Conservation (phyloP, 2,113 vertebrate species). For the Rhynchomys soricoides region DNA sequence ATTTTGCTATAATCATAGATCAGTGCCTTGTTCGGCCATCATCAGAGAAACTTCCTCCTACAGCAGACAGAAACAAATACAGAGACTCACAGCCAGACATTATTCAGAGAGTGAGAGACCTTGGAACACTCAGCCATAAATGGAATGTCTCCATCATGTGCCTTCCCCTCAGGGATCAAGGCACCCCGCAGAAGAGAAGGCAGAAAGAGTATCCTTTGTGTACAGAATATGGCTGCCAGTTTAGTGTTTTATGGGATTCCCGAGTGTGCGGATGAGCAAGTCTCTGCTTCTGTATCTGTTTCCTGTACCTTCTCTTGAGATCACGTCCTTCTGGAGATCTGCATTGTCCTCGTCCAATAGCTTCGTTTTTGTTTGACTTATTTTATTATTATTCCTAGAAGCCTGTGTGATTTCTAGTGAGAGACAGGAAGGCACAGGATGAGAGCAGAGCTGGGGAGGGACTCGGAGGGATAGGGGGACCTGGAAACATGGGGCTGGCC, state of each 20-base stretch:
- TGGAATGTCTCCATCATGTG: background rate
- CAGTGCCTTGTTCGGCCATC: background rate
- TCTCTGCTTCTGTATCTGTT: background rate
- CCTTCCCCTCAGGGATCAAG: background rate
- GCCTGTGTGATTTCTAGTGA: background rate
- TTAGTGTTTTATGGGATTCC: background rate
- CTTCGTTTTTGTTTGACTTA: background rate
- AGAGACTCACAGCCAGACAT: background rate
- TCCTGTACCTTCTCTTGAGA: background rate
- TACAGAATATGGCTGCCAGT: background rate
- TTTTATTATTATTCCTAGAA: background rate
- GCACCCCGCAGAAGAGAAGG: background rate
- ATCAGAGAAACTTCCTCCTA: background rate
- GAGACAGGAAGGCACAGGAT: background rate
- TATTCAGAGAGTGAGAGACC: background rate
- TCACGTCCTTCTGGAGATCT: background rate
- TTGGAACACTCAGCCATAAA: background rate
- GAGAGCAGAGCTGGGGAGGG: background rate
- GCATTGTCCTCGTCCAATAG: background rate
- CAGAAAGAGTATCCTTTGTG: background rate
- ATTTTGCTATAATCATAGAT: background rate
- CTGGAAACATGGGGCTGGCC: background rate
- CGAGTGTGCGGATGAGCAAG: background rate
- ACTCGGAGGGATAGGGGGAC: background rate
- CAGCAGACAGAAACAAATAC: background rate